These are phyloP conservation scores for Watsonalla binaria DNA, from an alignment of 2,888 invertebrate species.

Conservation along the genomic window DNA sequence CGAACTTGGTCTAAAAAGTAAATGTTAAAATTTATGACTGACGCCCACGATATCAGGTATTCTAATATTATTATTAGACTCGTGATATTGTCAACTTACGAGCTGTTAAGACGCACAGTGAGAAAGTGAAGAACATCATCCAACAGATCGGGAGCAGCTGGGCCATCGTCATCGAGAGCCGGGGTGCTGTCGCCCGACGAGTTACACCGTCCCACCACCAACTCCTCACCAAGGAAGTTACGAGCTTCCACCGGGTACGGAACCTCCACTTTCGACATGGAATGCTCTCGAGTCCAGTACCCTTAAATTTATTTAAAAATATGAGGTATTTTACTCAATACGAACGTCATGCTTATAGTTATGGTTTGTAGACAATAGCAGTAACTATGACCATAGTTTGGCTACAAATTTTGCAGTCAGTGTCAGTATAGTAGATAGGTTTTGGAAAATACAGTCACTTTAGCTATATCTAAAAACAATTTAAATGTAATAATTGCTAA, in stretches of 20 bases:
- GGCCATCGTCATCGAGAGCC: constrained; percentile 61
- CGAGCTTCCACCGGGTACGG: constrained; percentile 63
- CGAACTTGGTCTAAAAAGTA: too few species aligned
- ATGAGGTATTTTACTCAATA: background rate
- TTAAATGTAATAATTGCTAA: too few species aligned
- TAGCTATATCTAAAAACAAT: too few species aligned
- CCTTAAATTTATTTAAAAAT: constrained; percentile 30
- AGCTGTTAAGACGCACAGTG: constrained; percentile 56
- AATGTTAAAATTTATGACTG: too few species aligned
- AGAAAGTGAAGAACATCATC: constrained; percentile 71
- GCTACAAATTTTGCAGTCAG: background rate
- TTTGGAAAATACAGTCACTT: too few species aligned
- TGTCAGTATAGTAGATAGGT: too few species aligned
- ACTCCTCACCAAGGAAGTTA: constrained; percentile 55
- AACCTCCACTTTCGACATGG: constrained; percentile 49
- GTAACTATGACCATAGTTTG: background rate
- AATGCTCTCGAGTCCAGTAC: constrained; percentile 42
- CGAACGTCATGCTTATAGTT: background rate
- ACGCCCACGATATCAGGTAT: too few species aligned
- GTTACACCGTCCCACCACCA: constrained; percentile 72
- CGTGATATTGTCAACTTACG: constrained; percentile 41
- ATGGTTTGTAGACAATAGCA: background rate
- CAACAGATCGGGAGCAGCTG: constrained; percentile 64
- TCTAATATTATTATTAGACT: too few species aligned
- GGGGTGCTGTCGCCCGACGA: constrained; percentile 50